Base-by-base conservation (phyloP, 2,113 vertebrate species). In the Carassius carassius region DNA sequence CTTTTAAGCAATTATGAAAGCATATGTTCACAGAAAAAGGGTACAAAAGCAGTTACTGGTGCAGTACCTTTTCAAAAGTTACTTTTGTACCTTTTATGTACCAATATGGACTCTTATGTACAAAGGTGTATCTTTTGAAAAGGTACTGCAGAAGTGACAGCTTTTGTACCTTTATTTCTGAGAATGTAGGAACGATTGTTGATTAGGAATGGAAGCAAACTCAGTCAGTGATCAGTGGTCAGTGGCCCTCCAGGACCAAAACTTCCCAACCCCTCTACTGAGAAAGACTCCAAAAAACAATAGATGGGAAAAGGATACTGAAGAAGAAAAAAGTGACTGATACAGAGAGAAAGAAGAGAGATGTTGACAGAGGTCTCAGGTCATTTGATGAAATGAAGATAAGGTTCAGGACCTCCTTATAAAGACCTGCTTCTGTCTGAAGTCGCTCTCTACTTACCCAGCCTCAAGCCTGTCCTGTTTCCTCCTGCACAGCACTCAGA, bases 351-450 rank as follows among this genome's bases (percentile, higher is more conserved):
- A 35, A 10, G 54, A 67, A 13, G 87, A 85, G 74, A 84, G 86
- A 90, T 88, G 90, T 91, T 93, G 93, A 94, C 87, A 91, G 89
- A 91, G 88, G 85, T 85, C 88, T 90, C 78, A 60, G 54, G 37
- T 73, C 85, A 79, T 86, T 87, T 78, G 90, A 92, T 89, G 87
- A 85, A 87, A 89, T 87, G 78, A 79, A 90, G 91, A 93, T 93
- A 93, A 92, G 89, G 82, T 60, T 75, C 58, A 32, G 80, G 84
- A 89, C 86, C 90, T 91, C 90, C 91, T 90, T 82, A 84, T 88
- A 91, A 90, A 81, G 90, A 90, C 87, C 88, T 87, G 41, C 29
- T n/a, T 41, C 32, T 76, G 87, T 91, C 86, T 91, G 92, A 89
- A 91, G 86, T 90, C 89, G 90, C 91, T 79, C 49, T 78, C 23